phyloP scores from a whole-genome alignment of 2,888 invertebrate genomes.

The Lypha dubia region DNA sequence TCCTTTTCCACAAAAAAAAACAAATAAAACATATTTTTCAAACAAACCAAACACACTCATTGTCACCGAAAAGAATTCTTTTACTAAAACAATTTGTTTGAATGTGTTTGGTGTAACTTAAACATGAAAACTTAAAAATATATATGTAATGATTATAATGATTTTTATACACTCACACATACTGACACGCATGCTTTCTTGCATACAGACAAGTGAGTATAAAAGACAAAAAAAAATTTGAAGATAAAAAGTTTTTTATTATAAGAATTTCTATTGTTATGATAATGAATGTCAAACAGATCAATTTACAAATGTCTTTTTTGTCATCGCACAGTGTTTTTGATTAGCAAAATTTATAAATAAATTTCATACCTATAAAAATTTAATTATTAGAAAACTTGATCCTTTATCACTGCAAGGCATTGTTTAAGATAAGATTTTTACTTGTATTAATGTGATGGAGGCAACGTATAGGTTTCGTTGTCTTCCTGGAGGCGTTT shows the following conservation, averaged over 20 bases:
- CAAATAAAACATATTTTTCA: conserved; percentile 28
- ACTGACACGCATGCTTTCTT: background rate
- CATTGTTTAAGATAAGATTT: too few species aligned
- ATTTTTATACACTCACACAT: conserved; percentile 13
- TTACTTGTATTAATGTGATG: too few species aligned
- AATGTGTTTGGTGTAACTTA: conserved; percentile 57
- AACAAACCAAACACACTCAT: conserved; percentile 17
- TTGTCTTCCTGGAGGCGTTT: too few species aligned
- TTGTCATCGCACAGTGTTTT: conserved; percentile 5
- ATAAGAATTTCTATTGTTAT: conserved; percentile 69
- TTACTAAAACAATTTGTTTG: conserved; percentile 32
- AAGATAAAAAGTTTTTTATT: conserved; percentile 49
- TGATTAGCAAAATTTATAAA: background rate
- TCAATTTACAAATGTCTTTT: conserved; percentile 65
- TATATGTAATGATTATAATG: too few species aligned
- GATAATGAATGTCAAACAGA: conserved; percentile 69
- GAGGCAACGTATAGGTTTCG: too few species aligned
- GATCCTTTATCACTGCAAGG: too few species aligned
- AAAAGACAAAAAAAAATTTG: conserved; percentile 18
- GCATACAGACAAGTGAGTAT: conserved; percentile 4
- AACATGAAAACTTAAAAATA: conserved; percentile 53
- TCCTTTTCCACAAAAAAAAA: background rate
- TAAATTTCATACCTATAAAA: too few species aligned
- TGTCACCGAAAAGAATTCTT: conserved; percentile 20
- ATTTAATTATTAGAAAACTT: too few species aligned